Conservation (phyloP, 2,888 invertebrate genomes). For the Emmelina monodactyla region DNA sequence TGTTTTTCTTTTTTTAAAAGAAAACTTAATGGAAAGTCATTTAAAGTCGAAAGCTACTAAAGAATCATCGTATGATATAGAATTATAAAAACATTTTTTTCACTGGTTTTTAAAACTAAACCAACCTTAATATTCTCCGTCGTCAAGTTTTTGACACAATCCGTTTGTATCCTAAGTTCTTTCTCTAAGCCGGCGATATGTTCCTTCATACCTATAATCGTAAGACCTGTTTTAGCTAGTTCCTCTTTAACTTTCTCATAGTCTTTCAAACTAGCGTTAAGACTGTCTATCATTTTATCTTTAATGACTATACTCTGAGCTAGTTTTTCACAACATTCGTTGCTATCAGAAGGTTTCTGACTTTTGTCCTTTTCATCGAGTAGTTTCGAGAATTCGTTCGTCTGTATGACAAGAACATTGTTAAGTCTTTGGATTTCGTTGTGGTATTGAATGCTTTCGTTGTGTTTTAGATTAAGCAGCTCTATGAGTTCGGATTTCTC, state of each 20-base stretch:
- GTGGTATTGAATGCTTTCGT: constrained; percentile 85
- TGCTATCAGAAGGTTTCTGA: constrained; percentile 22
- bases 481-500: constrained; percentile 77
- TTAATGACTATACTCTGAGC: constrained; percentile 37
- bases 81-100: background rate
- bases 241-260: constrained; percentile 43
- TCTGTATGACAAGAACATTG: constrained; percentile 63
- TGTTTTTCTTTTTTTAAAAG: too few species aligned
- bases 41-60: too few species aligned
- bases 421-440: constrained; percentile 83
- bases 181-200: constrained; percentile 74
- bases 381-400: constrained; percentile 35
- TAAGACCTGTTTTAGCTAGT: constrained; percentile 63
- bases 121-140: constrained; percentile 66
- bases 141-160: constrained; percentile 67
- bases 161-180: constrained; percentile 72
- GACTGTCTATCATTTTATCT: constrained; percentile 36
- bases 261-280: constrained; percentile 32
- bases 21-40: too few species aligned
- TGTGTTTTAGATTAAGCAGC: constrained; percentile 80
- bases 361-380: constrained; percentile 37
- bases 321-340: constrained; percentile 36
- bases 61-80: background rate
- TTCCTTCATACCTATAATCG: constrained; percentile 68
- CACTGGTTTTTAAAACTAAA: constrained; percentile 4